Conservation (phyloP, 1,140 invertebrate species). For the Druon quercuslanigerum region DNA sequence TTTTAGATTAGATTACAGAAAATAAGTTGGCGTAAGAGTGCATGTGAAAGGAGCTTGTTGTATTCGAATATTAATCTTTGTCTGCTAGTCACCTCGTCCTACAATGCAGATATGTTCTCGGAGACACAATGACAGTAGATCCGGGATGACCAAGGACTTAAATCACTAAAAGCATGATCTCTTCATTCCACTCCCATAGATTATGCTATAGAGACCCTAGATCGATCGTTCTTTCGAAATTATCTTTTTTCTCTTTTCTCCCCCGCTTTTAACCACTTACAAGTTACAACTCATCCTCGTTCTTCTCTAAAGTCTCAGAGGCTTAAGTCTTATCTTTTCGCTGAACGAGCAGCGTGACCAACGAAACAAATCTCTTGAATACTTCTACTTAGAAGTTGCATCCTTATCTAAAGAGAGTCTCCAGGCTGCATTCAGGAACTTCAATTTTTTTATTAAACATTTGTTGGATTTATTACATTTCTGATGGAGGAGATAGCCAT, state of each 20-base stretch:
- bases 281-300: slow-evolving; percentile 22
- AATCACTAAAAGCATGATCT: slow-evolving; percentile 16
- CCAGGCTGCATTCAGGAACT: not conserved
- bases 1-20: no score
- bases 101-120: no score
- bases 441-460: not conserved
- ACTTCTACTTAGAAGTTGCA: slow-evolving; percentile 12
- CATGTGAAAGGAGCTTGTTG: no score
- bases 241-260: not conserved
- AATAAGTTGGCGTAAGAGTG: no score
- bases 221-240: slow-evolving; percentile 14
- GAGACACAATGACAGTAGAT: no score
- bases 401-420: slow-evolving; percentile 10
- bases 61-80: no score
- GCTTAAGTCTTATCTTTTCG: slow-evolving; percentile 10
- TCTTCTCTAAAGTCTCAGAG: slow-evolving; percentile 7
- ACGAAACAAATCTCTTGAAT: slow-evolving; percentile 29
- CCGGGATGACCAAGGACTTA: not conserved
- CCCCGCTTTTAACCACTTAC: slow-evolving; percentile 2
- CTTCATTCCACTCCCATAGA: slow-evolving; percentile 7
- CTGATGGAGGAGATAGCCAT: not conserved
- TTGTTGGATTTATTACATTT: not conserved
- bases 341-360: slow-evolving; percentile 30
- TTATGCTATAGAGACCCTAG: not conserved
- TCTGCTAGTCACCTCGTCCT: no score